Conservation (phyloP, 2,797 vertebrate species). For the Hydrocynus forskahlii region DNA sequence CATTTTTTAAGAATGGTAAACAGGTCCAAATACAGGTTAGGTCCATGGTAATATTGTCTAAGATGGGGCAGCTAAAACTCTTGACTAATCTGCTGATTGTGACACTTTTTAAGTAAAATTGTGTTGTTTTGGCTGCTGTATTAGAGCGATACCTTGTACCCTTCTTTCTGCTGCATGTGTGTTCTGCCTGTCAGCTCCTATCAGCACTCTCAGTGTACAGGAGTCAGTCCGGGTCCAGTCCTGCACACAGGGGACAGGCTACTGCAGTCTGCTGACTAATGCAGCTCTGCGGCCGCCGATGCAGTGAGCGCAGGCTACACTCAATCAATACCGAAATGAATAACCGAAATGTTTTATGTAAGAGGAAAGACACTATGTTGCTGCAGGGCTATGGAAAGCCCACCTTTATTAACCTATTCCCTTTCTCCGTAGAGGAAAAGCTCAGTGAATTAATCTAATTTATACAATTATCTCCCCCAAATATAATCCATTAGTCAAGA, state of each 20-base stretch:
- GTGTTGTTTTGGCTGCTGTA: neutral
- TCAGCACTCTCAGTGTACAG: conserved; percentile 22
- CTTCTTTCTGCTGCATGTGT: neutral
- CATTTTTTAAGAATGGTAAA: too few relatives aligned
- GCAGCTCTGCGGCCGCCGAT: neutral
- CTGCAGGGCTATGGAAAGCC: neutral
- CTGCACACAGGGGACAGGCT: neutral
- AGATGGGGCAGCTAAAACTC: too few relatives aligned
- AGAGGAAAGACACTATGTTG: neutral
- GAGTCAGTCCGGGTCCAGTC: conserved; percentile 20
- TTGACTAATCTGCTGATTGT: too few relatives aligned
- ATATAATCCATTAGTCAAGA: neutral
- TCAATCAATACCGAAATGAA: conserved; percentile 15
- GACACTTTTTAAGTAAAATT: neutral
- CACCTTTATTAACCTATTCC: neutral
- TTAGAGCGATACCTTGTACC: neutral
- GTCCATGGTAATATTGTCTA: too few relatives aligned
- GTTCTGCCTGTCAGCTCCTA: conserved; percentile 23
- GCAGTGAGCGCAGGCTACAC: conserved; percentile 1
- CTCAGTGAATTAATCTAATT: neutral
- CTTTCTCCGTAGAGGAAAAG: neutral
- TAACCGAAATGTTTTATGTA: neutral
- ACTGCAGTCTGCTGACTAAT: conserved; percentile 42
- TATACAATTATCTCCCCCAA: neutral
- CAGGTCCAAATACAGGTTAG: too few relatives aligned